These are phyloP conservation scores for Pterocles orientalis DNA, from an alignment of 2,113 vertebrate genomes.

Conservation along the genomic window DNA sequence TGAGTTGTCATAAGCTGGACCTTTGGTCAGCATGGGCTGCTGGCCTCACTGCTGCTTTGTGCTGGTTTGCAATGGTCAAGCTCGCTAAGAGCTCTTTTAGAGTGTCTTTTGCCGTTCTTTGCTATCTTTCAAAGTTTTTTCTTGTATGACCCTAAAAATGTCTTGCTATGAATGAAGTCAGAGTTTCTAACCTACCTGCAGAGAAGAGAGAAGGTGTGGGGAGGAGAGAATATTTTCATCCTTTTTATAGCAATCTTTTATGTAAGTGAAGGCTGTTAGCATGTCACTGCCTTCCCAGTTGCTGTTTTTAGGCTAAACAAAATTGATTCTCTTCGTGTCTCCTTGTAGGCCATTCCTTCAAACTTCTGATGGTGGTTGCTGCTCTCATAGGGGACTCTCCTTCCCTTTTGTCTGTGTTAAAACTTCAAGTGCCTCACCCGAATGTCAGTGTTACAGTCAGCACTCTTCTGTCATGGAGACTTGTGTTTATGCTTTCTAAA, in stretches of 20 bases:
- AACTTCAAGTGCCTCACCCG: neutral
- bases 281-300: neutral
- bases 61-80: neutral
- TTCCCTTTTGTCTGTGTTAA: neutral
- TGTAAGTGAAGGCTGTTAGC: neutral
- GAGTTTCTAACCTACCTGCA: neutral
- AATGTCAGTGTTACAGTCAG: neutral
- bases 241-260: neutral
- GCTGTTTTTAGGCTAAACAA: neutral
- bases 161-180: neutral
- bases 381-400: neutral
- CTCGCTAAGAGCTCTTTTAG: neutral
- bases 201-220: neutral
- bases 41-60: neutral
- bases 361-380: neutral
- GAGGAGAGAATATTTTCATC: neutral
- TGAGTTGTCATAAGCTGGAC: neutral
- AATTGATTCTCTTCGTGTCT: neutral
- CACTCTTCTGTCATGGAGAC: neutral
- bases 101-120: neutral
- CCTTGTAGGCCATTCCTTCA: neutral
- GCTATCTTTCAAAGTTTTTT: neutral
- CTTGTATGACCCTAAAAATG: neutral
- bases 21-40: neutral
- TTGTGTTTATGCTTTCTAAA: neutral